These are phyloP conservation scores for Cinclus mexicanus DNA, from an alignment of 2,113 vertebrate genomes.

Conservation along the genomic window DNA sequence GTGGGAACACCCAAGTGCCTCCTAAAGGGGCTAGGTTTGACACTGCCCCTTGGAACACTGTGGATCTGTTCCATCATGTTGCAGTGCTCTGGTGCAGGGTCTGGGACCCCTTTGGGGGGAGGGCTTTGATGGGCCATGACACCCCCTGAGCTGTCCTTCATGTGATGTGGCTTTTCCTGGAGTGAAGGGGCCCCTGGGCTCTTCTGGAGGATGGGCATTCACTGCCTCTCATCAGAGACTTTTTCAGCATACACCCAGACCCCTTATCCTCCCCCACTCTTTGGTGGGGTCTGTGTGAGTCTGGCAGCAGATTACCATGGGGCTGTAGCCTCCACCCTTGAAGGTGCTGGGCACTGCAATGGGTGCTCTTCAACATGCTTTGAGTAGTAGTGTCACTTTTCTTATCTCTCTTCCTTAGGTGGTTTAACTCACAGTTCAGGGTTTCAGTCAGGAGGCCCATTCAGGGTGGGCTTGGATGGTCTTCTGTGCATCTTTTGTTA, in stretches of 20 bases:
- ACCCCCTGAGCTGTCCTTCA: background rate
- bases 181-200: background rate
- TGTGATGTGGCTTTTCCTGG: rapidly evolving
- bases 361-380: background rate
- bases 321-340: background rate
- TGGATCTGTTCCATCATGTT: background rate
- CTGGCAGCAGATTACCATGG: background rate
- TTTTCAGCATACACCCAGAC: background rate
- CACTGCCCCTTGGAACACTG: background rate
- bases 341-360: background rate
- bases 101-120: background rate
- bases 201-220: background rate
- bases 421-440: background rate
- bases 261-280: rapidly evolving
- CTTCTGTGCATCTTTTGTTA: background rate
- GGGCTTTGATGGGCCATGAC: background rate
- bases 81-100: background rate
- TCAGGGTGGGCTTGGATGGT: background rate
- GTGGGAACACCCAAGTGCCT: background rate
- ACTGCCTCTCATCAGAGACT: background rate
- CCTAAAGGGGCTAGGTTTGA: background rate
- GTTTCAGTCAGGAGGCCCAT: background rate
- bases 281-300: background rate
- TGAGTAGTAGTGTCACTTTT: background rate
- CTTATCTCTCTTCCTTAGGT: background rate